Conservation (phyloP, 2,888 invertebrate species). For the Tinea trinotella region DNA sequence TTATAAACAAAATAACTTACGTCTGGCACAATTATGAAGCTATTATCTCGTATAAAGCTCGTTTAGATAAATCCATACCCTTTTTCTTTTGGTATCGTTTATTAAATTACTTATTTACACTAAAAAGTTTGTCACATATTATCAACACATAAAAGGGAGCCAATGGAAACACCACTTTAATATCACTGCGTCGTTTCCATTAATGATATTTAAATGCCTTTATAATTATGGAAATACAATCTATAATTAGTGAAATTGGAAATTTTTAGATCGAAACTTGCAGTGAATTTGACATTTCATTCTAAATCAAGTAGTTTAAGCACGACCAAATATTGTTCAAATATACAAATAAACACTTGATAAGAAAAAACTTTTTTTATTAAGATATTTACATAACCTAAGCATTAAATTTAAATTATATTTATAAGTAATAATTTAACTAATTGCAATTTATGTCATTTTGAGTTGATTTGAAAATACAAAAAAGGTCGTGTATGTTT, state of each 20-base stretch:
- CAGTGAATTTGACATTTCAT: neutral
- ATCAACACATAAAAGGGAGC: neutral
- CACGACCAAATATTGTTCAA: too few species aligned
- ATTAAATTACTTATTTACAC: neutral
- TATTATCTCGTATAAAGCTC: neutral
- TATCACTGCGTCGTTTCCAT: neutral
- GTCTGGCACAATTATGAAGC: conserved; percentile 31
- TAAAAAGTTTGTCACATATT: neutral
- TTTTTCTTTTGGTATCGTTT: neutral
- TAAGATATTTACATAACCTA: too few species aligned
- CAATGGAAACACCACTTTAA: neutral
- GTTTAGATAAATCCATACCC: neutral
- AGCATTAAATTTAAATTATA: too few species aligned
- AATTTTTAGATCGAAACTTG: neutral
- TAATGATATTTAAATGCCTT: neutral
- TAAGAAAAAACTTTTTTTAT: too few species aligned
- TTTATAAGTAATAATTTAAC: too few species aligned
- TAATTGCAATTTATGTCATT: too few species aligned
- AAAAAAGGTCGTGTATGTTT: too few species aligned
- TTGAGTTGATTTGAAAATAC: too few species aligned
- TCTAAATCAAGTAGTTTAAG: too few species aligned
- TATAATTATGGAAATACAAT: neutral
- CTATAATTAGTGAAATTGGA: neutral
- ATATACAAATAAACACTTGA: too few species aligned
- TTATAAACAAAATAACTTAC: conserved; percentile 36